Conservation (phyloP, 2,888 invertebrate genomes). For the Notodonta dromedarius region DNA sequence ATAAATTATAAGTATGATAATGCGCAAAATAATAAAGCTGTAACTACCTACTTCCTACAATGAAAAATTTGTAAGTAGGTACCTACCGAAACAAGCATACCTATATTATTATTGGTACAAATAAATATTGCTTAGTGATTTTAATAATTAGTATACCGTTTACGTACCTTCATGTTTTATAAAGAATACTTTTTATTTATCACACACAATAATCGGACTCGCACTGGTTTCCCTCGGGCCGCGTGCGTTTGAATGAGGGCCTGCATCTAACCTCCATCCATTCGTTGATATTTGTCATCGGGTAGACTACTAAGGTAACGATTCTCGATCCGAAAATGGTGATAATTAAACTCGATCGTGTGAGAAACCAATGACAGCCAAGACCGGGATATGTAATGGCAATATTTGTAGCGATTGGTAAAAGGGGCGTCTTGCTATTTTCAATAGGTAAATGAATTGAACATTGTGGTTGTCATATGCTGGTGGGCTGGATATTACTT, state of each 20-base stretch:
- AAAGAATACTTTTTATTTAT: slow-evolving; percentile 16
- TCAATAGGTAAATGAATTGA: no score
- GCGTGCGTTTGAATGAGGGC: slow-evolving; percentile 39
- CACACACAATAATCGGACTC: slow-evolving; percentile 28
- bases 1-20: not conserved
- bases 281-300: slow-evolving; percentile 11
- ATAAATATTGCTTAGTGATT: not conserved
- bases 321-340: slow-evolving; percentile 25
- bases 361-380: not conserved
- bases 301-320: slow-evolving; percentile 16
- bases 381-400: no score
- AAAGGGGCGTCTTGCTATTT: no score
- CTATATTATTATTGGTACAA: not conserved
- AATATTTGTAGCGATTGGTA: no score
- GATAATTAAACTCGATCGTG: not conserved
- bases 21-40: not conserved
- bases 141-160: not conserved
- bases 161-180: slow-evolving; percentile 39
- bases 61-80: not conserved
- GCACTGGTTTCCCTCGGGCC: slow-evolving; percentile 29
- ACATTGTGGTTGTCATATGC: no score
- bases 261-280: slow-evolving; percentile 27
- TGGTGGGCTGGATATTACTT: no score
- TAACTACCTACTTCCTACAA: not conserved
- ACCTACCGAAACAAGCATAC: no score